Evolutionary conservation across 2,113 vertebrate species (phyloP).

Genomic region (Silurus glanis): DNA sequence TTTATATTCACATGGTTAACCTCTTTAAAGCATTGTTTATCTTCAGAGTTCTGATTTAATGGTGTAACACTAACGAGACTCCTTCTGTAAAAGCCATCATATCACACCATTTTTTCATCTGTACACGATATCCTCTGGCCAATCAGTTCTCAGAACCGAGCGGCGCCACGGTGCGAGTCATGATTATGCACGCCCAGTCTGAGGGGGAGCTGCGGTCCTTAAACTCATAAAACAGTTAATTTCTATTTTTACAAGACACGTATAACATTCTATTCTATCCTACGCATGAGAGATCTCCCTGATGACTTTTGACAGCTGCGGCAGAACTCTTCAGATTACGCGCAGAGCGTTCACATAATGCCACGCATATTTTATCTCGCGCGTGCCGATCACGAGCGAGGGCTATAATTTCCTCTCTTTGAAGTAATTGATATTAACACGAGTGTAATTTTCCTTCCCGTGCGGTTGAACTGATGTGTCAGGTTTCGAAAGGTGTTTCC

Average conservation of each 20-base stretch:
- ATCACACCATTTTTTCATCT: background rate
- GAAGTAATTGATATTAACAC: conserved; percentile 32
- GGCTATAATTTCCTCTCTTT: conserved; percentile 19
- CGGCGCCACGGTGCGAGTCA: background rate
- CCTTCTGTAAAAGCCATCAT: background rate
- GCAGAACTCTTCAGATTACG: conserved; percentile 19
- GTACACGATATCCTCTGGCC: background rate
- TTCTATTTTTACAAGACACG: background rate
- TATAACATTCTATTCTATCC: conserved; percentile 9
- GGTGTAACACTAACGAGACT: background rate
- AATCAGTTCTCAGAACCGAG: background rate
- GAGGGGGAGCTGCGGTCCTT: background rate
- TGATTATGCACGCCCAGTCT: background rate
- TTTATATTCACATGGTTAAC: background rate
- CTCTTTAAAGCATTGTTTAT: no score
- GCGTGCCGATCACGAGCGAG: background rate
- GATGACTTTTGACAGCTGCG: conserved; percentile 26
- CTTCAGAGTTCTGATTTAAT: background rate
- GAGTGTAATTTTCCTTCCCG: background rate
- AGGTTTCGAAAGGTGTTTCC: conserved; percentile 17
- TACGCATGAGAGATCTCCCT: background rate
- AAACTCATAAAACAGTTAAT: background rate
- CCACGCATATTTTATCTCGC: background rate
- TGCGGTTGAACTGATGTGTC: conserved; percentile 16
- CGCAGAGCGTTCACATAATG: background rate